Percentiles rank a stretch among this genome's conserved stretches.
Conservation (phyloP, 2,888 invertebrate species). For the Mamestra brassicae region DNA sequence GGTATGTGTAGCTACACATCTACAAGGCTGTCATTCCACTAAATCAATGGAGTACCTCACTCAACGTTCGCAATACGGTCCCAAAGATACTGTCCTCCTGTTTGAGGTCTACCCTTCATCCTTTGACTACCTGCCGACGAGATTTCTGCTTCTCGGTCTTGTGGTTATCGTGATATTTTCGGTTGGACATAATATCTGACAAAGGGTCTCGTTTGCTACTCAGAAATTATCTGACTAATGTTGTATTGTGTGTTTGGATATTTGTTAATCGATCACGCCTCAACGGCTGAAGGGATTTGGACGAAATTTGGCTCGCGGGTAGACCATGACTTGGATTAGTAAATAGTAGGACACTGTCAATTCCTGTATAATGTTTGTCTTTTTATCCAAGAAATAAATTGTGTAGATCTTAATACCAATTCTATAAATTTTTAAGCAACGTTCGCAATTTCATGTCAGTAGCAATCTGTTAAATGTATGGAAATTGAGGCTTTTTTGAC, state of each 20-base stretch:
- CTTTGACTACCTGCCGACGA: slow-evolving; percentile 43
- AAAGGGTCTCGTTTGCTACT: slow-evolving; percentile 45
- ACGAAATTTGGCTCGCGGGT: neutral
- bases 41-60: slow-evolving; percentile 59
- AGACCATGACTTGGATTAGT: no score
- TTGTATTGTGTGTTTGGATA: neutral
- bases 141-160: slow-evolving; percentile 39
- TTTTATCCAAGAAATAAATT: no score
- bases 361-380: no score
- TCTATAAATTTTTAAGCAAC: no score
- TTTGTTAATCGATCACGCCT: no score
- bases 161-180: slow-evolving; percentile 44
- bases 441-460: no score
- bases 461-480: no score
- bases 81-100: slow-evolving; percentile 53
- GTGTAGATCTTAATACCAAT: no score
- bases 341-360: no score
- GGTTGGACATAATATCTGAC: slow-evolving; percentile 25
- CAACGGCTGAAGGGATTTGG: neutral
- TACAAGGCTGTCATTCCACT: slow-evolving; percentile 24
- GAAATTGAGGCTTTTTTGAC: no score
- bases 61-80: slow-evolving; percentile 43
- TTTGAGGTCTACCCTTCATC: slow-evolving; percentile 49
- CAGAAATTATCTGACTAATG: slow-evolving; percentile 25
- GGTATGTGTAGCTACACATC: neutral